A percentile compares a stretch with the other conserved stretches of the same genome.
These are phyloP conservation scores for Microplitis deprimator DNA, from an alignment of 2,888 invertebrate species.

Conservation along the genomic window DNA sequence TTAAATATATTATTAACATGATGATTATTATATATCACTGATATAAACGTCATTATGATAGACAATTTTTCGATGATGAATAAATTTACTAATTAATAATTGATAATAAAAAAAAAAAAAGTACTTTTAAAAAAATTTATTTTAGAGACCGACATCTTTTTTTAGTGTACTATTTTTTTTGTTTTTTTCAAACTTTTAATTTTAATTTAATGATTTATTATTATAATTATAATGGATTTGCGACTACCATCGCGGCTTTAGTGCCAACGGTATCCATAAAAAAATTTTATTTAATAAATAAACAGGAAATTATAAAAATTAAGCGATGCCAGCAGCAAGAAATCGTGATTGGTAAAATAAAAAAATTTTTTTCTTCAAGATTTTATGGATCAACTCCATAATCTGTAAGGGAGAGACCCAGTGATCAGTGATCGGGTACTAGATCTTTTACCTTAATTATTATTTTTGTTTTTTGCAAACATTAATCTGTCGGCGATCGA, in stretches of 20 bases:
- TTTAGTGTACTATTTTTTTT: slow-evolving; percentile 48
- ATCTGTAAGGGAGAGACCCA: neutral
- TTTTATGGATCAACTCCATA: neutral
- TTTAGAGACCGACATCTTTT: slow-evolving; percentile 61
- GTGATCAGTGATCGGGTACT: too few species aligned
- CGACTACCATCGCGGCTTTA: slow-evolving; percentile 29
- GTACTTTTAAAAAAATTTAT: slow-evolving; percentile 52
- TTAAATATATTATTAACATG: slow-evolving; percentile 58
- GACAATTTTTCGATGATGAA: slow-evolving; percentile 13
- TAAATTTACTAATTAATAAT: slow-evolving; percentile 50
- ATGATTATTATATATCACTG: slow-evolving; percentile 28
- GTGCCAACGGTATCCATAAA: slow-evolving; percentile 41
- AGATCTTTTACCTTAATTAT: neutral
- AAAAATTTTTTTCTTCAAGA: slow-evolving; percentile 63
- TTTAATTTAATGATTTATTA: slow-evolving; percentile 42
- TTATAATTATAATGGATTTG: slow-evolving; percentile 21
- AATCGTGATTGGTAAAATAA: slow-evolving; percentile 48
- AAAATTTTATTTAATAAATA: slow-evolving; percentile 39
- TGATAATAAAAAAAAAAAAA: slow-evolving; percentile 51
- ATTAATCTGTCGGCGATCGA: neutral
- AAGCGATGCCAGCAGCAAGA: slow-evolving; percentile 36
- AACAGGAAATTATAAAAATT: slow-evolving; percentile 41
- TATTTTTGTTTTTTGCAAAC: neutral
- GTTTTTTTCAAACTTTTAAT: slow-evolving; percentile 30
- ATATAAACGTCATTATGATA: slow-evolving; percentile 1